Evolutionary conservation across 2,113 vertebrate genomes (phyloP).

Genomic region (Gila orcuttii): DNA sequence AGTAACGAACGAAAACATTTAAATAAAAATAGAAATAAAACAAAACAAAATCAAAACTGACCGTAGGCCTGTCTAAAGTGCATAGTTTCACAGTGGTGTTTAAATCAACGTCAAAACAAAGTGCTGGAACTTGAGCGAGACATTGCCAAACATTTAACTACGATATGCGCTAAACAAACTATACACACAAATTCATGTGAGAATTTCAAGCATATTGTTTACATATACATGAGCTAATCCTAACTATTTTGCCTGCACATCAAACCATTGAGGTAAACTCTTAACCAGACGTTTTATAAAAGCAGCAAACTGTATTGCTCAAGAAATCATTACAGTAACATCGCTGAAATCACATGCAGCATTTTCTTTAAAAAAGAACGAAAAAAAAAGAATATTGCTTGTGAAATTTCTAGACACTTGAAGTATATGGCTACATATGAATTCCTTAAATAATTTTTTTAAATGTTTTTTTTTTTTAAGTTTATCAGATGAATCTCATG

Average conservation of each 20-base stretch:
- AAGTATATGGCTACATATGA: not conserved
- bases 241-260: not conserved
- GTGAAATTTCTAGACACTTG: not conserved
- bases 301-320: conserved; percentile 12
- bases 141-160: not conserved
- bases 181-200: not conserved
- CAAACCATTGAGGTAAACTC: not conserved
- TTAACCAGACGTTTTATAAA: not conserved
- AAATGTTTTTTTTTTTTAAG: not conserved
- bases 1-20: conserved; percentile 13
- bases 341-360: conserved; percentile 7
- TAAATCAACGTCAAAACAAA: not conserved
- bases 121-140: not conserved
- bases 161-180: not conserved
- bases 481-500: not conserved
- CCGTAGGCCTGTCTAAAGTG: conserved; percentile 44
- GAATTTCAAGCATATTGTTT: not conserved
- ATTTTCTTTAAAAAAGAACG: not conserved
- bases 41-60: conserved; percentile 15
- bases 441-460: not conserved
- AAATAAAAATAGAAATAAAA: conserved; percentile 39
- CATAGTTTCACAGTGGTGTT: conserved; percentile 15
- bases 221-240: not conserved
- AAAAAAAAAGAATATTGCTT: not conserved
- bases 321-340: not conserved